Conservation (phyloP, 2,113 vertebrate genomes). For the Cephalophus harveyi region DNA sequence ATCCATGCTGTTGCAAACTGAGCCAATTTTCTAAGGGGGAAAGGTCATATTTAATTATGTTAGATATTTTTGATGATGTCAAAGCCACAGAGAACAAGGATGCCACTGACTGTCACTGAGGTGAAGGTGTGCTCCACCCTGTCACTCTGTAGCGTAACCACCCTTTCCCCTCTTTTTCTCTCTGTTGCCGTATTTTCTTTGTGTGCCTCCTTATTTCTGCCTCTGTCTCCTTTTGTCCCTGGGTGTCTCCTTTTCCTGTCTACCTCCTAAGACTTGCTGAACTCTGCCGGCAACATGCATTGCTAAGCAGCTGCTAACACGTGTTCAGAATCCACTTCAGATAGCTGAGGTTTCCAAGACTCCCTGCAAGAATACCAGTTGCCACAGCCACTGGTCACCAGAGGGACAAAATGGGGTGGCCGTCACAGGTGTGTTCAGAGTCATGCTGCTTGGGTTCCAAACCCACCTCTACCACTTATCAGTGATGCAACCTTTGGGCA, state of each 20-base stretch:
- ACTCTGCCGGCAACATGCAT: neutral
- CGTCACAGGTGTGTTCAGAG: neutral
- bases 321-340: neutral
- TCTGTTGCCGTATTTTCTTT: neutral
- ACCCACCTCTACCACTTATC: neutral
- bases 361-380: no score
- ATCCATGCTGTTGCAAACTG: neutral
- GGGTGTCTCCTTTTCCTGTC: neutral
- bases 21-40: neutral
- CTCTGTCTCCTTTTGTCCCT: neutral
- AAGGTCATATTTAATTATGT: neutral
- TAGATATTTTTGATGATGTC: neutral
- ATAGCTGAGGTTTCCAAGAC: neutral
- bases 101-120: no score
- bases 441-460: neutral
- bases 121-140: neutral
- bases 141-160: neutral
- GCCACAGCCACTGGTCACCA: neutral
- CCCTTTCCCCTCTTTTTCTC: neutral
- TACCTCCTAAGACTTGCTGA: neutral
- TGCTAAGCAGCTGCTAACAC: neutral
- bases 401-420: neutral
- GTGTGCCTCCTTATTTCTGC: neutral
- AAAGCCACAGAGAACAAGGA: neutral
- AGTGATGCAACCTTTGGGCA: neutral